Evolutionary conservation across 1,140 invertebrate species (phyloP).

Genomic region (Cherax destructor): DNA sequence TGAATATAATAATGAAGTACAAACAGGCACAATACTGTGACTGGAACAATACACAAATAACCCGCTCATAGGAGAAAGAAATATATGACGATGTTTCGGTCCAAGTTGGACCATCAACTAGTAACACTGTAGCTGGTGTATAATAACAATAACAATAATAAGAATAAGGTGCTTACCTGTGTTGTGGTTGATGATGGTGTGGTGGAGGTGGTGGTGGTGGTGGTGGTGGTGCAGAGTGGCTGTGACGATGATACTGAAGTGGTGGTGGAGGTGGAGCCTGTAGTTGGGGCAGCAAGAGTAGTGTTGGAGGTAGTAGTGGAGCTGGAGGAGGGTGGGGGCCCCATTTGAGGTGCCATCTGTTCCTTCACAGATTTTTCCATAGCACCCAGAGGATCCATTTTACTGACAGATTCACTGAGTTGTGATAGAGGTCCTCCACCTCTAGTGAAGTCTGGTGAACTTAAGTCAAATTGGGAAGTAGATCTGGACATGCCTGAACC

Average conservation of each 20-base stretch:
- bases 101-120: too few relatives aligned
- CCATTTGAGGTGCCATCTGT: constrained; percentile 80
- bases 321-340: constrained; percentile 70
- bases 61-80: too few relatives aligned
- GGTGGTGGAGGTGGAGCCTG: constrained; percentile 58
- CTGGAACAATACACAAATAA: too few relatives aligned
- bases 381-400: constrained; percentile 90
- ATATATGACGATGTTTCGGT: too few relatives aligned
- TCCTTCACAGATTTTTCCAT: constrained; percentile 94
- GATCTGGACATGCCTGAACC: constrained; percentile 77
- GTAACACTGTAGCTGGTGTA: too few relatives aligned
- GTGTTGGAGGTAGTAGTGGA: constrained; percentile 64
- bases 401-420: constrained; percentile 88
- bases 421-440: constrained; percentile 84
- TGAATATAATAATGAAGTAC: too few relatives aligned
- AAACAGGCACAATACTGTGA: too few relatives aligned
- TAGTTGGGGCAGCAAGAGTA: constrained; percentile 48
- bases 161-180: constrained; percentile 42
- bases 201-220: constrained; percentile 60
- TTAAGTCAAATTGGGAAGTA: constrained; percentile 75
- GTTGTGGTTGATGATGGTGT: constrained; percentile 65
- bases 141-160: too few relatives aligned
- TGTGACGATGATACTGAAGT: constrained; percentile 48
- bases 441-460: constrained; percentile 72
- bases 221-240: constrained; percentile 51